Evolutionary conservation across 2,797 vertebrate genomes (phyloP).

Genomic region (Brachyalestes nurse): DNA sequence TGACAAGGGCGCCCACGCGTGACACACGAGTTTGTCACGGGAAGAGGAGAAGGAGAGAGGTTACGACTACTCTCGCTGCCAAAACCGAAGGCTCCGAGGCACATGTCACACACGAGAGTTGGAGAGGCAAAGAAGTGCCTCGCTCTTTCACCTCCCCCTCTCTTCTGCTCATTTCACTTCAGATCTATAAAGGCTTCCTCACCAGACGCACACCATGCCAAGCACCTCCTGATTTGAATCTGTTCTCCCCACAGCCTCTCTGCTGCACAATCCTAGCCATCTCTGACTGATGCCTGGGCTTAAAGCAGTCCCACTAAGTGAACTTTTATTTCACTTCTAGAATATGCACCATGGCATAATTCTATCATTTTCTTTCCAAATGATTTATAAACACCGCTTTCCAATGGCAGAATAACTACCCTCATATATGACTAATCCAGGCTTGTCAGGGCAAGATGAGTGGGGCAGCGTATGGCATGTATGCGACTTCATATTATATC

Average conservation of each 20-base stretch:
- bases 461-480: constrained; percentile 7
- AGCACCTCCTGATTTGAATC: constrained; percentile 43
- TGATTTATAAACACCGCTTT: neutral
- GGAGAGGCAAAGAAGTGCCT: constrained; percentile 40
- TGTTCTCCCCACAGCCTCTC: neutral
- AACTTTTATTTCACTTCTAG: constrained; percentile 7
- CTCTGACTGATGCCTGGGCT: constrained; percentile 17
- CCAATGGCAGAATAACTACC: constrained; percentile 1
- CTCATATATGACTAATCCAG: constrained; percentile 36
- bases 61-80: constrained; percentile 69
- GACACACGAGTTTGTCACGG: constrained; percentile 64
- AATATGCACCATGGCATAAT: neutral
- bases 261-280: neutral
- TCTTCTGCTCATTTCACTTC: constrained; percentile 40
- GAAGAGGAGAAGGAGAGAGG: constrained; percentile 73
- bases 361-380: neutral
- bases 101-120: constrained; percentile 68
- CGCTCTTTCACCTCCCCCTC: constrained; percentile 35
- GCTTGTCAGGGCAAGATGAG: constrained; percentile 16
- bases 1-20: constrained; percentile 79
- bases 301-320: neutral
- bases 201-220: constrained; percentile 56
- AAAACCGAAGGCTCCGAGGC: constrained; percentile 72
- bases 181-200: constrained; percentile 28
- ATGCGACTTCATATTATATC: neutral